phyloP scores from a whole-genome alignment of 2,797 vertebrate species.

The Rhinichthys osculus region DNA sequence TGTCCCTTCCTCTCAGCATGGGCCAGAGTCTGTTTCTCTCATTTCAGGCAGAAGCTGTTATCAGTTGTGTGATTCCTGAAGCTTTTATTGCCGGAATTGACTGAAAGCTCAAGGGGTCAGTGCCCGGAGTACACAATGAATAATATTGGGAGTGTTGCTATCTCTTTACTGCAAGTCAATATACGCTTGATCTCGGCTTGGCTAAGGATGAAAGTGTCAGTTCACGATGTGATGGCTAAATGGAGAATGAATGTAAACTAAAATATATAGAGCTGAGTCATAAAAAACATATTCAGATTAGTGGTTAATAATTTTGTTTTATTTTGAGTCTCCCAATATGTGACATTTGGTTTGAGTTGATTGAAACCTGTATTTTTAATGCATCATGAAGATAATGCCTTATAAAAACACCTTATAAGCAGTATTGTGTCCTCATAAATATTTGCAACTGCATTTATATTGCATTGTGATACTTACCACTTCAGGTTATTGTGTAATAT shows the following conservation, averaged over 20 bases:
- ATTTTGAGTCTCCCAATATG: background rate
- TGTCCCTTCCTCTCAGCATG: conserved; percentile 31
- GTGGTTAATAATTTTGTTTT: background rate
- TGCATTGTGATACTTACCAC: background rate
- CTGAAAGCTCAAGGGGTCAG: conserved; percentile 11
- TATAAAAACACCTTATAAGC: background rate
- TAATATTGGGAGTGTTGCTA: conserved; percentile 11
- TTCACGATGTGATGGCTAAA: background rate
- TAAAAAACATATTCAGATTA: background rate
- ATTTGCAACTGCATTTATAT: background rate
- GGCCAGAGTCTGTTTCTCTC: conserved; percentile 22
- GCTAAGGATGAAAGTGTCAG: background rate
- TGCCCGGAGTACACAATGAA: conserved; percentile 18
- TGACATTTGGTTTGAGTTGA: background rate
- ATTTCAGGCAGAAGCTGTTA: conserved; percentile 7
- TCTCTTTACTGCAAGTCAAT: conserved; percentile 9
- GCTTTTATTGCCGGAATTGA: conserved; percentile 31
- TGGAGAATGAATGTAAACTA: background rate
- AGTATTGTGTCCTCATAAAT: background rate
- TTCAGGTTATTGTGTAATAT: background rate
- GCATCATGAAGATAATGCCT: background rate
- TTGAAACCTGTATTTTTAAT: background rate
- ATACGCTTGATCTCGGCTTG: background rate
- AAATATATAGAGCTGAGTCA: no score
- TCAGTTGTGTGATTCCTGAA: conserved; percentile 20